phyloP scores from a whole-genome alignment of 2,797 vertebrate species.

The Cygnus olor region DNA sequence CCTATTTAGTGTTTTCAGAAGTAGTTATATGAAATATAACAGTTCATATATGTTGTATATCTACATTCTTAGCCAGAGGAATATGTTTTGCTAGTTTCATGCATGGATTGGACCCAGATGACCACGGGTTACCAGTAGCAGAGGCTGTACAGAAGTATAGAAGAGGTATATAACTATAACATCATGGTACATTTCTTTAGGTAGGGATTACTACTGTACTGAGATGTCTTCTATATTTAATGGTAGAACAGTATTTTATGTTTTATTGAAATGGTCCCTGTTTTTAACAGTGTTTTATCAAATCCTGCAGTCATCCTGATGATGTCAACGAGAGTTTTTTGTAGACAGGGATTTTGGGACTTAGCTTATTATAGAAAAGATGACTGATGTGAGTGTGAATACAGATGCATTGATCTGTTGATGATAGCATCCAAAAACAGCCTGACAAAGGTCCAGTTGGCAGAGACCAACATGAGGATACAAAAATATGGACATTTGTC shows the following conservation, averaged over 20 bases:
- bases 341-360: background rate
- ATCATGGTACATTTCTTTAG: background rate
- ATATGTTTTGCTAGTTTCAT: background rate
- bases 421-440: background rate
- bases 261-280: background rate
- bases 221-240: background rate
- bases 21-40: background rate
- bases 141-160: background rate
- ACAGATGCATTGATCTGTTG: background rate
- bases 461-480: background rate
- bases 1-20: background rate
- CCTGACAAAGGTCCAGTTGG: slow-evolving; percentile 1
- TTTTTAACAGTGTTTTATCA: background rate
- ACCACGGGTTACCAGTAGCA: background rate
- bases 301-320: background rate
- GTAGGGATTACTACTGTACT: background rate
- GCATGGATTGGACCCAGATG: background rate
- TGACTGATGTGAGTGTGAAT: background rate
- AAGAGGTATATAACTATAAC: background rate
- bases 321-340: background rate
- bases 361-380: background rate
- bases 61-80: background rate
- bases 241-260: background rate
- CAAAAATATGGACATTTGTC: background rate
- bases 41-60: background rate